phyloP scores from a whole-genome alignment of 1,140 invertebrate species.

The Popillia japonica region DNA sequence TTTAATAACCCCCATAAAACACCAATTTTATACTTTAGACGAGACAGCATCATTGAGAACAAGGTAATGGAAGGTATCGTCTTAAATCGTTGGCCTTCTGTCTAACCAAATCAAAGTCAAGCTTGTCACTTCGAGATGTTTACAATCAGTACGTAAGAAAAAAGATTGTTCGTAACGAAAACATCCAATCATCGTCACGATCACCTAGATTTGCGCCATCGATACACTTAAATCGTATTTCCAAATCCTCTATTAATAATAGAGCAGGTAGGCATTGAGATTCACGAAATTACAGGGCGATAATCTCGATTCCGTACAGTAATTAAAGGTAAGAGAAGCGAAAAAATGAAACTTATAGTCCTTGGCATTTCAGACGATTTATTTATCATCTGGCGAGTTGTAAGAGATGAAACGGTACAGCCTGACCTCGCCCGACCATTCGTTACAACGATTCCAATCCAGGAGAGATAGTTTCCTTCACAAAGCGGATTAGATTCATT shows the following conservation, averaged over 20 bases:
- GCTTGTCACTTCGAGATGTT: too few species aligned
- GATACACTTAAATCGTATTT: constrained; percentile 1
- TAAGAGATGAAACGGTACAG: constrained; percentile 1
- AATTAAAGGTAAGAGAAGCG: constrained; percentile 27
- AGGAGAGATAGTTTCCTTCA: neutral
- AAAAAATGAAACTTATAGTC: constrained; percentile 11
- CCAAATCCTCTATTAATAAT: constrained; percentile 27
- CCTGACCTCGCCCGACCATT: neutral
- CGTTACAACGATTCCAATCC: neutral
- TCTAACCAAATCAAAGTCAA: too few species aligned
- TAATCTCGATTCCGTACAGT: constrained; percentile 30
- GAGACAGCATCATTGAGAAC: too few species aligned
- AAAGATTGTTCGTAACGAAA: too few species aligned
- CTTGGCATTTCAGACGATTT: constrained; percentile 22
- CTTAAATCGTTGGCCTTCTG: too few species aligned
- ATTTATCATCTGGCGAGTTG: constrained; percentile 9
- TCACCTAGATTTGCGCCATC: neutral
- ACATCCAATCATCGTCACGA: neutral
- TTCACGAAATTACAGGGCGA: constrained; percentile 15
- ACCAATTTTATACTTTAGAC: too few species aligned
- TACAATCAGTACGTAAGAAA: too few species aligned
- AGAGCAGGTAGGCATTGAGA: neutral
- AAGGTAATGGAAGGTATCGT: too few species aligned
- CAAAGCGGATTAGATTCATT: constrained; percentile 17
- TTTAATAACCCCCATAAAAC: too few species aligned